phyloP scores from a whole-genome alignment of 2,888 invertebrate genomes.

The Dyspetes luteomarginatus region DNA sequence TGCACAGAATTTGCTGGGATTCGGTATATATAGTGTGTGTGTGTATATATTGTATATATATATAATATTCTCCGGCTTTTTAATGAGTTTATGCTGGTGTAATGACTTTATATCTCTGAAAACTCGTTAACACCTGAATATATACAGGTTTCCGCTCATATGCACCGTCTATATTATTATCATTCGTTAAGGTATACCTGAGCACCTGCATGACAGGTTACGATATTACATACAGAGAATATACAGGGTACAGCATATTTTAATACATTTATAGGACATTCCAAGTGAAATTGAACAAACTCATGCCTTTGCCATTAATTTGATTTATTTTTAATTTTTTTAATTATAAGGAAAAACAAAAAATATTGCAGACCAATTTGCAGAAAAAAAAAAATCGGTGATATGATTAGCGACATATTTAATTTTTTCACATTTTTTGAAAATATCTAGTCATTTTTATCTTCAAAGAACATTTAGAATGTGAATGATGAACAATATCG shows the following conservation, averaged over 20 bases:
- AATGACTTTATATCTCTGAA: slow-evolving; percentile 59
- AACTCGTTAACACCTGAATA: slow-evolving; percentile 61
- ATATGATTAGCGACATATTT: too few relatives aligned
- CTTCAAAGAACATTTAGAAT: too few relatives aligned
- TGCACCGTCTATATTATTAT: slow-evolving; percentile 42
- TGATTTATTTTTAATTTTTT: too few relatives aligned
- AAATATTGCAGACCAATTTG: too few relatives aligned
- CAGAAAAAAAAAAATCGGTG: too few relatives aligned
- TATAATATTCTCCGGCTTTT: slow-evolving; percentile 46
- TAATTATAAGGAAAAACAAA: too few relatives aligned
- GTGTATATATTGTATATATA: slow-evolving; percentile 8
- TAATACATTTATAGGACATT: too few relatives aligned
- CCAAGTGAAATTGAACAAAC: too few relatives aligned
- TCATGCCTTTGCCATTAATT: too few relatives aligned
- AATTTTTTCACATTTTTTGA: too few relatives aligned
- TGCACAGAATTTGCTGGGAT: slow-evolving; percentile 37
- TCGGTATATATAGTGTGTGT: background rate
- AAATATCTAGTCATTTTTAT: too few relatives aligned
- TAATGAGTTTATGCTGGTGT: slow-evolving; percentile 56
- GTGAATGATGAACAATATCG: too few relatives aligned
- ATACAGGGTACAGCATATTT: background rate
- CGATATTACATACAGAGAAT: slow-evolving; percentile 40
- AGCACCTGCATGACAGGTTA: slow-evolving; percentile 59
- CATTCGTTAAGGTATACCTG: slow-evolving; percentile 40
- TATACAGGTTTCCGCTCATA: slow-evolving; percentile 43